Evolutionary conservation across 2,888 invertebrate genomes (phyloP).

Genomic region (Cantharis rustica): DNA sequence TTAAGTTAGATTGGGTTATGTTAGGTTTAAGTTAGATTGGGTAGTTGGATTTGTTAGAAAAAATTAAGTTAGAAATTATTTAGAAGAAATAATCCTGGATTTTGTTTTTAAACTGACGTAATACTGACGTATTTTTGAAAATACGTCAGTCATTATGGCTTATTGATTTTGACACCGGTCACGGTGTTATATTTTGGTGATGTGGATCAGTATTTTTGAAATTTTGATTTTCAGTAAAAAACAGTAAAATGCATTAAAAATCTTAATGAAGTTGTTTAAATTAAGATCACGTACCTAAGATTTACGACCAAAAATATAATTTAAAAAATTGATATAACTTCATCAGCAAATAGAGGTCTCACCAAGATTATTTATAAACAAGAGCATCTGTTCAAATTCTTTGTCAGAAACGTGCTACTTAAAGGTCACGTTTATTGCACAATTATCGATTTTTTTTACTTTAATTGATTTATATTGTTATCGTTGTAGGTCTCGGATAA

Average conservation of each 20-base stretch:
- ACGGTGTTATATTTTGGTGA: too few relatives aligned
- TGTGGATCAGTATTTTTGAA: background rate
- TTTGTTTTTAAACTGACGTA: too few relatives aligned
- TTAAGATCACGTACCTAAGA: background rate
- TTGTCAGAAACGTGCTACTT: constrained; percentile 22
- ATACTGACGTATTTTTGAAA: too few relatives aligned
- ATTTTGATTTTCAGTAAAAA: background rate
- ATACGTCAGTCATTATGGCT: too few relatives aligned
- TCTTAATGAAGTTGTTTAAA: background rate
- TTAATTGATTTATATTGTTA: background rate
- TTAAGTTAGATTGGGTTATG: too few relatives aligned
- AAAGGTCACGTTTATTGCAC: constrained; percentile 18
- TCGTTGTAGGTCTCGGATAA: background rate
- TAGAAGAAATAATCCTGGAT: too few relatives aligned
- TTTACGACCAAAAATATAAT: background rate
- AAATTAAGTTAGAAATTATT: too few relatives aligned
- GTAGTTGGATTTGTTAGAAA: too few relatives aligned
- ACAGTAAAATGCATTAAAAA: background rate
- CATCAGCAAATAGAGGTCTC: constrained; percentile 11
- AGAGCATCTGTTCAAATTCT: constrained; percentile 25
- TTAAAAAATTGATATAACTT: constrained; percentile 13
- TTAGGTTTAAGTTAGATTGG: too few relatives aligned
- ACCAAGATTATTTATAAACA: constrained; percentile 2
- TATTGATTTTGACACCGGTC: too few relatives aligned
- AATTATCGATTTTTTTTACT: background rate